Base-by-base conservation (phyloP, 2,797 vertebrate genomes). In the Podargus strigoides region DNA sequence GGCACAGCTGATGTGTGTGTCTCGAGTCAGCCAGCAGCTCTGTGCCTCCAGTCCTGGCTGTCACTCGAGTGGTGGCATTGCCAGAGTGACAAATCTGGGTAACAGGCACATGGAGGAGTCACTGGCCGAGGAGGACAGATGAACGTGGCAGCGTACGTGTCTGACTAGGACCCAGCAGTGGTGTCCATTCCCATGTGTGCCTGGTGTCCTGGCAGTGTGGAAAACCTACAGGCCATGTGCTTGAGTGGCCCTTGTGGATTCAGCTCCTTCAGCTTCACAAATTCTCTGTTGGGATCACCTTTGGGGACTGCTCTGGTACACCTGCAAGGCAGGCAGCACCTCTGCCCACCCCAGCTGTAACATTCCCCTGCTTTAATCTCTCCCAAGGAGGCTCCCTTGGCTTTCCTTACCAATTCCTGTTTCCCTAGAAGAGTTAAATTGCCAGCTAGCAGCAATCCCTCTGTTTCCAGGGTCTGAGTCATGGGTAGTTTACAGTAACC, bases 141-240 rank as follows among this genome's bases (percentile, higher is more conserved):
- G n/a, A n/a, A n/a, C n/a, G n/a, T n/a, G n/a, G n/a, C n/a, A n/a
- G n/a, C n/a, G n/a, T n/a, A n/a, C n/a, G n/a, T n/a, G n/a, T n/a
- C n/a, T n/a, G n/a, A n/a, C n/a, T n/a, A n/a, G n/a, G n/a, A 12
- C 50, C 64, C 64, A 4, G 24, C 17, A 27, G 16, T 2, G 20
- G 24, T 36, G 0, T 11, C 20, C 8, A 3, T 34, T 20, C 60
- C 23, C 7, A 0, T 2, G 20, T 3, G 39, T 7, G 26, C 19
- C n/a, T 19, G 0, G 9, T 46, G 26, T 42, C 50, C 44, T 21
- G 50, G 76, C 26, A 34, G 26, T 7, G 34, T 28, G 13, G 20
- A 47, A 37, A 64, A 7, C 44, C 50, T 23, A 0, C 2, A 5
- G 46, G 44, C 22, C 26, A 6, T 7, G 6, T 50, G 7, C 36